Evolutionary conservation across 2,888 invertebrate species (phyloP).

Genomic region (Harpagoxenus sublaevis): DNA sequence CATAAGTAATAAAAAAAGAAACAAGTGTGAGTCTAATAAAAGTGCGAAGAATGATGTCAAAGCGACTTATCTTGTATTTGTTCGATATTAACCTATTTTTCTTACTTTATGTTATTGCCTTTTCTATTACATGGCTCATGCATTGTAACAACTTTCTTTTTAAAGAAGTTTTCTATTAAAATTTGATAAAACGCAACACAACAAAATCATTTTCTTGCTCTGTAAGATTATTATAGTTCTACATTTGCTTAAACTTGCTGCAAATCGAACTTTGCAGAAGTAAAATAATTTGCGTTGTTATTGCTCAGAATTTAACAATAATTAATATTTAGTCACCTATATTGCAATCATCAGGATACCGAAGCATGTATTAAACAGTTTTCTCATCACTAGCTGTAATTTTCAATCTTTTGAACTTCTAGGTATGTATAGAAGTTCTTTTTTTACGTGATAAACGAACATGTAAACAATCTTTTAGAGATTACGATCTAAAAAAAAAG

Average conservation of each 20-base stretch:
- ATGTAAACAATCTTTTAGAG: background rate
- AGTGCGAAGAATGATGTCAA: background rate
- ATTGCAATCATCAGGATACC: background rate
- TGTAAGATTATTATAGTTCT: background rate
- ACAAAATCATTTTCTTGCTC: background rate
- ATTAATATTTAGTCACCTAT: slow-evolving; percentile 3
- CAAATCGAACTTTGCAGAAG: background rate
- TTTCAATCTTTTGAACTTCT: background rate
- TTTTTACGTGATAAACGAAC: background rate
- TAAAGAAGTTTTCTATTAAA: background rate
- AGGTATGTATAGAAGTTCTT: background rate
- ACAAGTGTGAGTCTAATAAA: background rate
- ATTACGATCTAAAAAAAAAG: background rate
- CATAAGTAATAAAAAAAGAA: background rate
- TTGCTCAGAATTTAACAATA: slow-evolving; percentile 1
- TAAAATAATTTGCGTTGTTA: background rate
- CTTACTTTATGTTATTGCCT: background rate
- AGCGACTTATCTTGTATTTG: background rate
- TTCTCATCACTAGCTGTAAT: background rate
- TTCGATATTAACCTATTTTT: background rate
- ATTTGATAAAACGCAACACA: slow-evolving; percentile 12
- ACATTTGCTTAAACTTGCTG: background rate
- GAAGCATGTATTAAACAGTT: background rate
- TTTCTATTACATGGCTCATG: background rate
- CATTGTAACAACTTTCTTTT: background rate